These are phyloP conservation scores for Cacoxenus indagator DNA, from an alignment of 2,888 invertebrate species.

Conservation along the genomic window DNA sequence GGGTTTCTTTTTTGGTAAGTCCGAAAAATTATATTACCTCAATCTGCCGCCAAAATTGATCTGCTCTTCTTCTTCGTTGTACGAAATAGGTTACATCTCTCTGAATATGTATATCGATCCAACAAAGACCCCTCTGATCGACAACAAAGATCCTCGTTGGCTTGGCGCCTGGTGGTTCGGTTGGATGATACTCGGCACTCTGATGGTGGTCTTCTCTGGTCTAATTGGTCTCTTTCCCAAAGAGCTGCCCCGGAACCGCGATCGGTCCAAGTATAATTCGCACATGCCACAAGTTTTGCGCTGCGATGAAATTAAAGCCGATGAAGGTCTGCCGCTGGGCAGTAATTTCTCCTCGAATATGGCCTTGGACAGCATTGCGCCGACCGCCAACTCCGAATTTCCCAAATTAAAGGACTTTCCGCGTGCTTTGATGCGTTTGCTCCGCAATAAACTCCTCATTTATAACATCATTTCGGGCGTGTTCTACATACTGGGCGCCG, in stretches of 20 bases:
- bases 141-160: slow-evolving; percentile 77
- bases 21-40: not conserved
- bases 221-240: slow-evolving; percentile 78
- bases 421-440: slow-evolving; percentile 74
- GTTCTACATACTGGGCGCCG: slow-evolving; percentile 76
- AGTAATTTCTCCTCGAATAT: slow-evolving; percentile 60
- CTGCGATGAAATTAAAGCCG: slow-evolving; percentile 55
- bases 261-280: slow-evolving; percentile 50
- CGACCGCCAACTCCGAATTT: slow-evolving; percentile 55
- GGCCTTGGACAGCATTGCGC: slow-evolving; percentile 53
- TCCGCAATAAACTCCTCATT: slow-evolving; percentile 77
- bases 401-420: slow-evolving; percentile 73
- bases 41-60: not conserved
- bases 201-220: slow-evolving; percentile 75
- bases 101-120: slow-evolving; percentile 76
- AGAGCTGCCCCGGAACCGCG: slow-evolving; percentile 57
- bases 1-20: slow-evolving; percentile 74
- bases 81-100: slow-evolving; percentile 64
- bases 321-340: slow-evolving; percentile 57
- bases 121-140: slow-evolving; percentile 74
- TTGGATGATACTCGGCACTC: slow-evolving; percentile 72
- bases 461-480: slow-evolving; percentile 77
- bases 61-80: not conserved
- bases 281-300: slow-evolving; percentile 63
- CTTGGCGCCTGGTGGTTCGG: slow-evolving; percentile 85